Base-by-base conservation (phyloP, 2,797 vertebrate genomes). In the Pangasius larnaudii region DNA sequence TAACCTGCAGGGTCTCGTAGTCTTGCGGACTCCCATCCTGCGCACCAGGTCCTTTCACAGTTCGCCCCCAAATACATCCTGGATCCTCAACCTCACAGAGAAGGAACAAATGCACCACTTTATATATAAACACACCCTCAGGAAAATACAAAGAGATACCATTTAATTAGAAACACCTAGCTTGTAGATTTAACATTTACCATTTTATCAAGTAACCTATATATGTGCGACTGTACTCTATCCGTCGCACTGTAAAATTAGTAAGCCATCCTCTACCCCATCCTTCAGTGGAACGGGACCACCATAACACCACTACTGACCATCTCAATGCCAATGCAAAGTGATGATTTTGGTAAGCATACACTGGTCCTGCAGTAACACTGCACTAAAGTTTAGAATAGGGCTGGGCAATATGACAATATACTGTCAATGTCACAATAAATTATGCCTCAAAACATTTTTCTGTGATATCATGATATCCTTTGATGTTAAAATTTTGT, bases 31-130 rank as follows among this genome's bases (percentile, higher is more conserved):
- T 91, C 18, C 91, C 88, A 0, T 19, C 2, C 0, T 90, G 88
- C 0, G 86, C 1, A 0, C 88, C 85, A 0, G 30, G 61, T 53
- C 86, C 91, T n/a, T 56, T 80, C n/a, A 91, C 14, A 22, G 94
- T 89, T 36, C 90, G 91, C 1, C 93, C 95, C 96, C 95, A 96
- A 63, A 96, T 87, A 78, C 95, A 95, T 49, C 93, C 94, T 0
- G 96, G 96, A 85, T 92, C 90, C 79, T 96, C 93, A 13, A 96
- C 88, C 96, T 96, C 36, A 85, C n/a, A 8, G 18, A 65, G 19
- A 78, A 51, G 24, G 16, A 77, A 9, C 19, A 9, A 81, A 63
- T 59, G 3, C 6, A 6, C 22, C 0, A 4, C 13, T 72, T 19
- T 33, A 33, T 6, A 67, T 16, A 46, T 46, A 46, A 42, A 42